Percentiles rank a stretch among this genome's conserved stretches.
Conservation (phyloP, 2,113 vertebrate species). For the Lamprologus sp. region DNA sequence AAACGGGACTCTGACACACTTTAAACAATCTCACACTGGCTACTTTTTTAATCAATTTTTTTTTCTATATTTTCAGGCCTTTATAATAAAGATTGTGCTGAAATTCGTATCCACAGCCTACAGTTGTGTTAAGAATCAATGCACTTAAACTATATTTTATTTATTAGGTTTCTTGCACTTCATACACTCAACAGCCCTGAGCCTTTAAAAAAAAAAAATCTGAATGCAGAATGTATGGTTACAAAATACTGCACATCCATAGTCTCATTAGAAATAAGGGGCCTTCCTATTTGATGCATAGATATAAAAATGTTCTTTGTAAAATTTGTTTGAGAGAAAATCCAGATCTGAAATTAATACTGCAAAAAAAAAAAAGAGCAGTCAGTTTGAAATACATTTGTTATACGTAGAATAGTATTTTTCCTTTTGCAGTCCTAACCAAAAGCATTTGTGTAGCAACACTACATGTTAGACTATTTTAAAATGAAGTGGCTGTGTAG, state of each 20-base stretch:
- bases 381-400: neutral
- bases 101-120: neutral
- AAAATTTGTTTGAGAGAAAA: neutral
- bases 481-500: neutral
- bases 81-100: neutral
- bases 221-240: neutral
- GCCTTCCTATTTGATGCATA: neutral
- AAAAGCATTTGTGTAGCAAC: neutral
- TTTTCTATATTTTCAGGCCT: neutral
- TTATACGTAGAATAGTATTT: neutral
- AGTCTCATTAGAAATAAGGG: neutral
- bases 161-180: neutral
- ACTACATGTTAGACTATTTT: neutral
- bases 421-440: neutral
- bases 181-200: constrained; percentile 20
- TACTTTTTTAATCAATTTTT: neutral
- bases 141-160: neutral
- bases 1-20: neutral
- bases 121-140: neutral
- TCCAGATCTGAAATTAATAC: neutral
- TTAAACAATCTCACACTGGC: constrained; percentile 29
- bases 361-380: neutral
- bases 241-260: neutral
- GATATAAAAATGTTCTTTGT: neutral
- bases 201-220: neutral